These are phyloP conservation scores for Drosophila nasuta DNA, from an alignment of 1,140 invertebrate species.

Conservation along the genomic window DNA sequence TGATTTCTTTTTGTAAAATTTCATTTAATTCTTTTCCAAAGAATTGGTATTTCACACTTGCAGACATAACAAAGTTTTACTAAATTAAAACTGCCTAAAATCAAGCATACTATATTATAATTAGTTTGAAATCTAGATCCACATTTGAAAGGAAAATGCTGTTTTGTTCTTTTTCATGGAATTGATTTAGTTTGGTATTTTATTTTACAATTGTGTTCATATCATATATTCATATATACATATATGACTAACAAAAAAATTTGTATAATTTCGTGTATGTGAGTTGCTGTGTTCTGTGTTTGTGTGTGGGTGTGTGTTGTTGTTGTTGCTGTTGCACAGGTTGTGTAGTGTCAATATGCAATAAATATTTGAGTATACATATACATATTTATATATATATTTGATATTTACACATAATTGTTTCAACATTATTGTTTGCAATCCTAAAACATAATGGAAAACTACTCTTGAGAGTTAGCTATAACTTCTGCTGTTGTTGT, in stretches of 20 bases:
- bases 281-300: no score
- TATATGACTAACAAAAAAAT: conserved; percentile 68
- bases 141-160: not conserved
- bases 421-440: conserved; percentile 48
- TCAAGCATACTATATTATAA: no score
- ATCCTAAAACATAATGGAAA: conserved; percentile 61
- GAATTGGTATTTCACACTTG: no score
- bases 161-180: conserved; percentile 1
- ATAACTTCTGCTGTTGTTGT: not conserved
- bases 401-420: conserved; percentile 64
- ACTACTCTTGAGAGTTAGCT: conserved; percentile 56
- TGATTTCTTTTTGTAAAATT: no score
- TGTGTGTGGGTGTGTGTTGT: not conserved
- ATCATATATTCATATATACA: conserved; percentile 21
- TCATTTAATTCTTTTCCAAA: no score
- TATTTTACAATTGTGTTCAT: conserved; percentile 52
- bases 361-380: conserved; percentile 79
- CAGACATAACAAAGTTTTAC: no score
- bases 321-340: conserved; percentile 26
- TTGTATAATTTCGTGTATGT: conserved; percentile 71
- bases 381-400: conserved; percentile 70
- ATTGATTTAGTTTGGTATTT: conserved; percentile 53
- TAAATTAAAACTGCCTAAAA: no score
- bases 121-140: not conserved
- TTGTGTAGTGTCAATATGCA: conserved; percentile 69